Percentiles rank a stretch among this genome's conserved stretches.
Evolutionary conservation across 1,140 invertebrate genomes (phyloP).

Genomic region (Drosophila bocki): DNA sequence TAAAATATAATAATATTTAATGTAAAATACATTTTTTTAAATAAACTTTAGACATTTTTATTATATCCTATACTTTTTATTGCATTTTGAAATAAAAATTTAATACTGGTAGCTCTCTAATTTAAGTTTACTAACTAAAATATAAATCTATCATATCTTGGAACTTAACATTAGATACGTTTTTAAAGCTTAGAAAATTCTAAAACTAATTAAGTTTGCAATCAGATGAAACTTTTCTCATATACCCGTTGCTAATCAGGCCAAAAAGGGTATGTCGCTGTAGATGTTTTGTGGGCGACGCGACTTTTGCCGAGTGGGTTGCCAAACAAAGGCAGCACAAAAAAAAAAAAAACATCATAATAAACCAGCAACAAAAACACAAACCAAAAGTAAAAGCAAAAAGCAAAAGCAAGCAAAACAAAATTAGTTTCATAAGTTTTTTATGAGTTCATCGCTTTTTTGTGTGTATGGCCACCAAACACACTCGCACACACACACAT

Average conservation of each 20-base stretch:
- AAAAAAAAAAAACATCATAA: slow-evolving; percentile 26
- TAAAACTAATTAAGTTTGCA: slow-evolving; percentile 5
- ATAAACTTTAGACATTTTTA: neutral
- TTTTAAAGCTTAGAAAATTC: neutral
- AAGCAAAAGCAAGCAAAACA: slow-evolving; percentile 80
- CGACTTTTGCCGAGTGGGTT: slow-evolving; percentile 63
- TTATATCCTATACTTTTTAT: neutral
- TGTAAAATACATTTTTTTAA: too few relatives aligned
- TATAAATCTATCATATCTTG: neutral
- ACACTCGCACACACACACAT: slow-evolving; percentile 21
- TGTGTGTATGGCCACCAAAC: slow-evolving; percentile 61
- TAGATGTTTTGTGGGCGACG: slow-evolving; percentile 41
- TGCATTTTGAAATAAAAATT: neutral
- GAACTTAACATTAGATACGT: neutral
- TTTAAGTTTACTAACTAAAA: neutral
- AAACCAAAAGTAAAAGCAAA: slow-evolving; percentile 74
- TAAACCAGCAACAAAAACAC: slow-evolving; percentile 41
- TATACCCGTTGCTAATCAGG: slow-evolving; percentile 2
- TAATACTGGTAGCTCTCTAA: neutral
- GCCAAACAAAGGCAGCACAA: slow-evolving; percentile 55
- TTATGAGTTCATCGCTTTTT: slow-evolving; percentile 84
- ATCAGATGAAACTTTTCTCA: neutral
- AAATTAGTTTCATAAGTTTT: slow-evolving; percentile 84
- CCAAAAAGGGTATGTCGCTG: slow-evolving; percentile 7
- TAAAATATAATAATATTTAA: too few relatives aligned